These are phyloP conservation scores for Drosophila parthenogenetica DNA, from an alignment of 2,888 invertebrate species.

Conservation along the genomic window DNA sequence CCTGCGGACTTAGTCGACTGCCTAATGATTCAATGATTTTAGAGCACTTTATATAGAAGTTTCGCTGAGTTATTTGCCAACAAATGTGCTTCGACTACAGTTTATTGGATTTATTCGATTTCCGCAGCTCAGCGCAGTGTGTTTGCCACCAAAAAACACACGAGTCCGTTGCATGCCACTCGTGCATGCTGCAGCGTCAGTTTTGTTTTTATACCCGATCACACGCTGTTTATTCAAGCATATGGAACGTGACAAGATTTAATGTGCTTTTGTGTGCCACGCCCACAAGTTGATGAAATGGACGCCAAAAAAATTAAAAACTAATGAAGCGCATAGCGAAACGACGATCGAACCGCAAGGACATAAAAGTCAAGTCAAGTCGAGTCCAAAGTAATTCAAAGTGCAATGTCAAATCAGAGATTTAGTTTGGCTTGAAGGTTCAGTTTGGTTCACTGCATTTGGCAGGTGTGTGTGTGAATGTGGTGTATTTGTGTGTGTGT, in stretches of 20 bases:
- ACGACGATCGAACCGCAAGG: constrained; percentile 38
- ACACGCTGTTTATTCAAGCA: constrained; percentile 47
- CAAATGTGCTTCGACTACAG: background rate
- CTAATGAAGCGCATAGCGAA: constrained; percentile 66
- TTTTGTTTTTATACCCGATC: constrained; percentile 25
- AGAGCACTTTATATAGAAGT: background rate
- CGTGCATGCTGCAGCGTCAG: constrained; percentile 29
- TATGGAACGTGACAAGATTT: constrained; percentile 44
- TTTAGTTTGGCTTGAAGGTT: background rate
- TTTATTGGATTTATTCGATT: constrained; percentile 17
- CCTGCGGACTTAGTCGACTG: background rate
- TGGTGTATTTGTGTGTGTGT: constrained; percentile 12
- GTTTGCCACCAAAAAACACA: background rate
- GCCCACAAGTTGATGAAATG: constrained; percentile 16
- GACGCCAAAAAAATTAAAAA: constrained; percentile 57
- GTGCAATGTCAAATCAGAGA: constrained; percentile 23
- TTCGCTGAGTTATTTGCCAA: constrained; percentile 5
- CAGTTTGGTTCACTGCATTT: constrained; percentile 7
- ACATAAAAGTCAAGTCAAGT: constrained; percentile 62
- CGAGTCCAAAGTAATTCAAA: constrained; percentile 13
- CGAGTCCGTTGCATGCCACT: constrained; percentile 6
- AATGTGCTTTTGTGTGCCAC: constrained; percentile 14
- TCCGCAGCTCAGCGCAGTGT: background rate
- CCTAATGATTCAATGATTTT: constrained; percentile 2
- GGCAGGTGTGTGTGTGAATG: constrained; percentile 6